phyloP scores from a whole-genome alignment of 2,888 invertebrate species.

The Dusona sp. region DNA sequence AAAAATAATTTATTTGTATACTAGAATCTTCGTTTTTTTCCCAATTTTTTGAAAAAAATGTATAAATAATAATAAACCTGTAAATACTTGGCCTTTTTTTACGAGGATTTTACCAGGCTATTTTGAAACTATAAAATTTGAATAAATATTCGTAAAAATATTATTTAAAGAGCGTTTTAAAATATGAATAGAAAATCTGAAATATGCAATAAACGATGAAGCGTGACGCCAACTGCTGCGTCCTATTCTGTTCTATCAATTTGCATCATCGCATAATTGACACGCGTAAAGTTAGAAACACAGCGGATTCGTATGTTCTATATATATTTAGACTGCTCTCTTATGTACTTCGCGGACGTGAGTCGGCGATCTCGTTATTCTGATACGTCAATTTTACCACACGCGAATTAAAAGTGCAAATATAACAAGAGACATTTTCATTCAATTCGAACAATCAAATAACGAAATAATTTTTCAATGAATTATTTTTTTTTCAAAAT shows the following conservation, averaged over 20 bases:
- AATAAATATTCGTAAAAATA: neutral
- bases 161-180: neutral
- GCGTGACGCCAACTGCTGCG: slow-evolving; percentile 29
- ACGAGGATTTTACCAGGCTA: neutral
- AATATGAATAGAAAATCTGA: slow-evolving; percentile 7
- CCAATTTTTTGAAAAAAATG: neutral
- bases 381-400: slow-evolving; percentile 31
- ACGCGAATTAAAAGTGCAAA: slow-evolving; percentile 11
- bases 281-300: slow-evolving; percentile 33
- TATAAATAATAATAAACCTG: neutral
- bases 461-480: neutral
- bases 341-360: slow-evolving; percentile 24
- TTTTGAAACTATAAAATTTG: neutral
- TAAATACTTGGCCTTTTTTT: too few species aligned
- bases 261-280: slow-evolving; percentile 54
- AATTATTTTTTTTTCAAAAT: neutral
- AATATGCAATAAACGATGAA: slow-evolving; percentile 34
- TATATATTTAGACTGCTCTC: slow-evolving; percentile 33
- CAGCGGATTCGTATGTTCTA: neutral
- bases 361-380: slow-evolving; percentile 28
- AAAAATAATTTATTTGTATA: neutral
- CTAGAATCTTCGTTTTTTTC: too few species aligned
- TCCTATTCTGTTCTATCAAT: slow-evolving; percentile 45
- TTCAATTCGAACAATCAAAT: slow-evolving; percentile 2
- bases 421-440: neutral